These are phyloP conservation scores for Mus musculus DNA, from an alignment of 2,113 vertebrate species.

Conservation along the genomic window GRCm39 chr3:143642001-143642500, in stretches of 20 bases:
- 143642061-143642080: background rate
- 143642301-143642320: background rate
- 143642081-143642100: background rate
- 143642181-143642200: background rate
- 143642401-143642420: background rate
- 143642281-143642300: background rate
- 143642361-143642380: background rate
- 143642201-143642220: background rate
- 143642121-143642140: background rate
- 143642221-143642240: background rate
- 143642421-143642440: background rate
- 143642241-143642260: background rate
- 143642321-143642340: background rate
- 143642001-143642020: slow-evolving; percentile 18
- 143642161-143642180: background rate
- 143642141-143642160: background rate
- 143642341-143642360: background rate
- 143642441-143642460: background rate
- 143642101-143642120: background rate
- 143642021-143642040: background rate
- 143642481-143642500: background rate
- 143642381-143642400: background rate
- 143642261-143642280: background rate
- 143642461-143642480: background rate
- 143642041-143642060: background rate